Evolutionary conservation across 64 coral and sea anemone genomes (phyloP).

Genomic region (Hydrozoanthus tunicans): DNA sequence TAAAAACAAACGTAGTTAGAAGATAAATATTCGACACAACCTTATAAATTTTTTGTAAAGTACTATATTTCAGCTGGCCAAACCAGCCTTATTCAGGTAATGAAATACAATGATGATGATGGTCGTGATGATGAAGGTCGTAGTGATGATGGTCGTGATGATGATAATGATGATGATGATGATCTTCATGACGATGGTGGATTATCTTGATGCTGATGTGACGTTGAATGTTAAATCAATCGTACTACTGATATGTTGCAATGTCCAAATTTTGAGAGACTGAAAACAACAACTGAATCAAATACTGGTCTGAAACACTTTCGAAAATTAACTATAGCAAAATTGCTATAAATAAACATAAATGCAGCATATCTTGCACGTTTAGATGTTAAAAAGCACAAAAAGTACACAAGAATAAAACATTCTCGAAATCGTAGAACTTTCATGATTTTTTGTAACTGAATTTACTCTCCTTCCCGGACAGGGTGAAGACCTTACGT

Average conservation of each 20-base stretch:
- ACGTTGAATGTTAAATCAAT: not conserved
- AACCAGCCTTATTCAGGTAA: not conserved
- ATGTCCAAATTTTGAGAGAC: no score
- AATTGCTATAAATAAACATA: no score
- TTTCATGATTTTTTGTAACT: not conserved
- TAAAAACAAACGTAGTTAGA: no score
- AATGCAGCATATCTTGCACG: no score
- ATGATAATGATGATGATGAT: not conserved
- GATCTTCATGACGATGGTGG: not conserved
- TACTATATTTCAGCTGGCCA: no score
- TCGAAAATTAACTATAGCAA: no score
- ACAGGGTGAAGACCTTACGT: constrained; percentile 56
- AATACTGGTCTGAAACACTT: no score
- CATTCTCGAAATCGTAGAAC: not conserved
- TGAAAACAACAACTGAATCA: no score
- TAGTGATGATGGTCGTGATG: not conserved
- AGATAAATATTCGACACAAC: no score
- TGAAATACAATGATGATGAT: not conserved
- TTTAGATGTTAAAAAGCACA: no score
- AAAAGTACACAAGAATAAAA: not conserved
- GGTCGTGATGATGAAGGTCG: not conserved
- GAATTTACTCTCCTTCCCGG: not conserved
- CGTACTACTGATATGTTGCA: not conserved
- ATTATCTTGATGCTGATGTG: not conserved
- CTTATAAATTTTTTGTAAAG: no score